phyloP scores from a whole-genome alignment of 2,113 vertebrate species.

The Nanger granti region DNA sequence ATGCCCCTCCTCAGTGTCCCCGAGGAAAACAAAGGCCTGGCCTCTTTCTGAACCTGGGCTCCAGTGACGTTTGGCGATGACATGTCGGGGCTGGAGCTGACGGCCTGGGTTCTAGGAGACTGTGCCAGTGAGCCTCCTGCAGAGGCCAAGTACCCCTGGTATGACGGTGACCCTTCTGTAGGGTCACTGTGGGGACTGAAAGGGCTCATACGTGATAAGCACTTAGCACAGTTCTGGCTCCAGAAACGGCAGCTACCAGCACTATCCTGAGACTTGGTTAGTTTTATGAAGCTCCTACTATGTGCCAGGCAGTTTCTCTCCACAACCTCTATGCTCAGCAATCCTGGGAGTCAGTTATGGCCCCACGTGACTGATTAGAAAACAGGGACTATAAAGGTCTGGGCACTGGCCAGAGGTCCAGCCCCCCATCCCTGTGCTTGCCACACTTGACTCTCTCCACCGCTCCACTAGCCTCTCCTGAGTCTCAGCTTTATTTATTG shows the following conservation, averaged over 20 bases:
- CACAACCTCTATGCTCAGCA: neutral
- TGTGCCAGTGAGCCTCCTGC: neutral
- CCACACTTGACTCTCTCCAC: neutral
- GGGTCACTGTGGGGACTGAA: neutral
- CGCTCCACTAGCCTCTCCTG: neutral
- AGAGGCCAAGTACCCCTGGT: neutral
- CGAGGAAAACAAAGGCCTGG: neutral
- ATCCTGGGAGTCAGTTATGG: neutral
- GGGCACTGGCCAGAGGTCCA: too few relatives aligned
- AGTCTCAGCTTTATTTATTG: neutral
- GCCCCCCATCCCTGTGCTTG: fast-evolving
- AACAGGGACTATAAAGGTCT: neutral
- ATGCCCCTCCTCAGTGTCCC: neutral
- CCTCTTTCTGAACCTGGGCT: neutral
- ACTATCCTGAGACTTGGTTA: neutral
- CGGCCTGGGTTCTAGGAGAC: fast-evolving
- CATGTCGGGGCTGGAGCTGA: neutral
- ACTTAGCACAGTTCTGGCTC: neutral
- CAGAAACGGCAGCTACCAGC: neutral
- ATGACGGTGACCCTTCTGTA: fast-evolving
- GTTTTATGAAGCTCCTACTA: neutral
- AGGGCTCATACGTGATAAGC: fast-evolving
- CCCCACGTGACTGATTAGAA: neutral
- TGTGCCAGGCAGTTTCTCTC: neutral
- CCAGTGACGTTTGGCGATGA: neutral